These are phyloP conservation scores for Hypselothyrea guttata DNA, from an alignment of 2,888 invertebrate genomes.

Conservation along the genomic window DNA sequence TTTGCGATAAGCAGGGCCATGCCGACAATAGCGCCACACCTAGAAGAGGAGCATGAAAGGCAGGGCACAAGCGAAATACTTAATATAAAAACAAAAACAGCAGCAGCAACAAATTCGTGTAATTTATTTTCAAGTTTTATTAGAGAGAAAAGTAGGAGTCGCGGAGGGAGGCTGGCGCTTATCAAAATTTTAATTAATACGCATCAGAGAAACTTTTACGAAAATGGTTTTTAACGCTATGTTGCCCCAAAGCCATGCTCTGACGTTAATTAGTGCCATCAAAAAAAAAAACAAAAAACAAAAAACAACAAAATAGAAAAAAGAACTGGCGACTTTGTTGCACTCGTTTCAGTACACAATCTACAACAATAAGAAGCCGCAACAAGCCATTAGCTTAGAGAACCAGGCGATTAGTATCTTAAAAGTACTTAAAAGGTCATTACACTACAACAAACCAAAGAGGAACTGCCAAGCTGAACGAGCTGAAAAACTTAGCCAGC, in stretches of 20 bases:
- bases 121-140: constrained; percentile 74
- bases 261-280: constrained; percentile 73
- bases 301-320: constrained; percentile 11
- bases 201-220: constrained; percentile 71
- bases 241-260: constrained; percentile 56
- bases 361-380: constrained; percentile 50
- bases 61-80: constrained; percentile 17
- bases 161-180: constrained; percentile 45
- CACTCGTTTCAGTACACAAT: constrained; percentile 46
- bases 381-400: constrained; percentile 74
- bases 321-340: constrained; percentile 67
- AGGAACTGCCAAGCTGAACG: constrained; percentile 4
- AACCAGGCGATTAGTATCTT: constrained; percentile 71
- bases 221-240: constrained; percentile 62
- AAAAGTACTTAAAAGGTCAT: constrained; percentile 78
- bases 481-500: constrained; percentile 67
- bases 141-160: constrained; percentile 27
- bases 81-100: constrained; percentile 33
- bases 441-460: constrained; percentile 51
- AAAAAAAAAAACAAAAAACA: constrained; percentile 17
- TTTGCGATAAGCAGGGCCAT: constrained; percentile 64
- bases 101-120: constrained; percentile 56
- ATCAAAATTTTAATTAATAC: constrained; percentile 77
- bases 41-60: constrained; percentile 38
- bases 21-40: constrained; percentile 66